Evolutionary conservation across 2,113 vertebrate genomes (phyloP).

Genomic region (Tinamus guttatus): DNA sequence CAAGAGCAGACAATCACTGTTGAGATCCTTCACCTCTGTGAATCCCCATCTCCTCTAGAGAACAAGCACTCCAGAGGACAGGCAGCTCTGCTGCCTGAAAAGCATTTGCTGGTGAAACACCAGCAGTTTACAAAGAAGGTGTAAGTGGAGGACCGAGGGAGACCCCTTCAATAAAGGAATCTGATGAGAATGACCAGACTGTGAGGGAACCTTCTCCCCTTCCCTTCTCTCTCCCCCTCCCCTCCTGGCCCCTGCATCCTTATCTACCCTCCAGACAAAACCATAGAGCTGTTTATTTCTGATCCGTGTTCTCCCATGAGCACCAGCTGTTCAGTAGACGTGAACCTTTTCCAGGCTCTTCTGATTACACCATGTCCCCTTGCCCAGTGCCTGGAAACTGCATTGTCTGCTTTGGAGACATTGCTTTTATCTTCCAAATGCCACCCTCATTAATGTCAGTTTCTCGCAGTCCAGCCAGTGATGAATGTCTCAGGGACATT

Average conservation of each 20-base stretch:
- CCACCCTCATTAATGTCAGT: slow-evolving; percentile 65
- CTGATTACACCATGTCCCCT: slow-evolving; percentile 12
- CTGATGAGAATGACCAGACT: slow-evolving; percentile 30
- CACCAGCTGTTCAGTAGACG: background rate
- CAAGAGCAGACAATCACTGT: slow-evolving; percentile 32
- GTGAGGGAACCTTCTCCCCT: background rate
- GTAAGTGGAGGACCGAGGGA: slow-evolving; percentile 57
- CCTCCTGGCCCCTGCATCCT: background rate
- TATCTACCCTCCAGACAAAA: background rate
- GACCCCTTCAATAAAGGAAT: slow-evolving; percentile 24
- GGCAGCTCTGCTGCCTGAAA: slow-evolving; percentile 21
- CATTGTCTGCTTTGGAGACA: slow-evolving; percentile 44
- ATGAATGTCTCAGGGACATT: slow-evolving; percentile 21
- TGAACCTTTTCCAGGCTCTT: background rate
- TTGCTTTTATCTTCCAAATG: slow-evolving; percentile 66
- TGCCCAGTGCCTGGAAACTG: background rate
- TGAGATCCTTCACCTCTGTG: slow-evolving; percentile 2
- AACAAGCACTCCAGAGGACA: background rate
- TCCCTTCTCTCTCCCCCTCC: too few species aligned
- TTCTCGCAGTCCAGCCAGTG: background rate
- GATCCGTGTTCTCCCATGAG: background rate
- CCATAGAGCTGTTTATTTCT: background rate
- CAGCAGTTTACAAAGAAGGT: slow-evolving; percentile 59
- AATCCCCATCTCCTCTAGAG: slow-evolving; percentile 46
- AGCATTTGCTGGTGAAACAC: slow-evolving; percentile 50